A percentile compares a stretch with the other conserved stretches of the same genome.
Conservation (phyloP, 2,888 invertebrate genomes). For the Schrankia costaestrigalis region DNA sequence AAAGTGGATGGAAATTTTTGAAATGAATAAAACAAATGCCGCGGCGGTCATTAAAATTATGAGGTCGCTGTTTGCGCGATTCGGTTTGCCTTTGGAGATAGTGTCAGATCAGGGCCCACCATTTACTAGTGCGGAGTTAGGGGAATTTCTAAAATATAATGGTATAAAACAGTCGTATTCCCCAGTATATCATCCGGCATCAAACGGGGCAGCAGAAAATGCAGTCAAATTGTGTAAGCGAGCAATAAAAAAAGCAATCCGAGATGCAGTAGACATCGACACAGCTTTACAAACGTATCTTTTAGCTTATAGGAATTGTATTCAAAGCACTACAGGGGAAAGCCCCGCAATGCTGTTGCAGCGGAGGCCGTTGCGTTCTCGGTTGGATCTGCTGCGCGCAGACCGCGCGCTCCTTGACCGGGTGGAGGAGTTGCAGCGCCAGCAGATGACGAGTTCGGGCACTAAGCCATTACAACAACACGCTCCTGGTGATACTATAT, state of each 20-base stretch:
- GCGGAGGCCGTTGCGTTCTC: conserved; percentile 22
- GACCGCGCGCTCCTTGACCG: conserved; percentile 14
- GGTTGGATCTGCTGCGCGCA: conserved; percentile 18
- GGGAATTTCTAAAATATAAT: not conserved
- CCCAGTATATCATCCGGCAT: not conserved
- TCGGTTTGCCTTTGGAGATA: conserved; percentile 1
- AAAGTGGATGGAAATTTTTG: conserved; percentile 1
- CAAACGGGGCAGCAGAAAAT: not conserved
- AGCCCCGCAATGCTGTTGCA: not conserved
- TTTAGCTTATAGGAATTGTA: not conserved
- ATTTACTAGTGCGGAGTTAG: conserved; percentile 1
- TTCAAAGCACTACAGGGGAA: not conserved
- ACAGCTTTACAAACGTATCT: conserved; percentile 1
- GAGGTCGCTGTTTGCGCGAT: conserved; percentile 1
- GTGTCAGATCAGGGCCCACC: conserved; percentile 4
- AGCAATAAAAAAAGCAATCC: not conserved
- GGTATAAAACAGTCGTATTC: not conserved
- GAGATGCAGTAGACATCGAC: not conserved
- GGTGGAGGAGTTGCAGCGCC: not conserved
- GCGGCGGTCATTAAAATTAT: conserved; percentile 1
- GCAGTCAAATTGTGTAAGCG: conserved; percentile 2
- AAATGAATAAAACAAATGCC: not conserved
- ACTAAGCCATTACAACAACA: too few species aligned
- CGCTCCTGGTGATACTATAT: not conserved
- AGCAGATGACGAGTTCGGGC: not conserved